Evolutionary conservation across 2,797 vertebrate genomes (phyloP), one percentile per base, ranked within the genome.

Genomic region (Syngnathus acus): DNA sequence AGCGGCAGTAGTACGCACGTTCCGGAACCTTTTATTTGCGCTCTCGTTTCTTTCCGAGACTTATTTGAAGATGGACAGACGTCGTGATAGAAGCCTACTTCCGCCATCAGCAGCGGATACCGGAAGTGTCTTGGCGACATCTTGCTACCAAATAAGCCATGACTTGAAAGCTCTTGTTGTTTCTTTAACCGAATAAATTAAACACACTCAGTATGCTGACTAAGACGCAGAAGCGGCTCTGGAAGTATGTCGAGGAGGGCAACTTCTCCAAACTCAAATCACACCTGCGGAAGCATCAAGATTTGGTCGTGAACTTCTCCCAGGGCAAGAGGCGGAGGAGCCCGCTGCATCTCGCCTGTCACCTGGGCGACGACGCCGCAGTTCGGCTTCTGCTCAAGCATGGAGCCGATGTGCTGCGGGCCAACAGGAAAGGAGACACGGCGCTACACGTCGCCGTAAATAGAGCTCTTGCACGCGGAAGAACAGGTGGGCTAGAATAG

Each of bases 271-370:
- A 92, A 64, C 84, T 95, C 55, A 93, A 90, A 82, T 91, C 92
- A 17, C 93, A 92, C 45, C 84, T 95, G 16, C 85, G 83, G 57
- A 91, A 88, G 65, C 92, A 95, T 79, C 82, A 74, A 2, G 81
- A 88, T 39, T 67, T 89, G 19, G 77, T 93, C 0, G 68, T 90
- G 1, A 91, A 87, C 67, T 93, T 92, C 72, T 71, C 67, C 40
- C 82, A 61, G 66, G 91, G 91, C 1, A 81, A 64, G 58, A 89
- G 79, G 65, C 84, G 80, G 57, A 89, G 92, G 73, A 89, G 90
- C 59, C 91, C 91, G 2, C 82, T 96, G 50, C 94, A 95, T 17
- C 58, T 90, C 13, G 91, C 91, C 74, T 95, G 93, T 48, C 68
- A 79, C 17, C 87, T 69, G n/a, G 86, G 86, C 0, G 90, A 94